Evolutionary conservation across 1,140 invertebrate species (phyloP).

Genomic region (Megalonaias nervosa): DNA sequence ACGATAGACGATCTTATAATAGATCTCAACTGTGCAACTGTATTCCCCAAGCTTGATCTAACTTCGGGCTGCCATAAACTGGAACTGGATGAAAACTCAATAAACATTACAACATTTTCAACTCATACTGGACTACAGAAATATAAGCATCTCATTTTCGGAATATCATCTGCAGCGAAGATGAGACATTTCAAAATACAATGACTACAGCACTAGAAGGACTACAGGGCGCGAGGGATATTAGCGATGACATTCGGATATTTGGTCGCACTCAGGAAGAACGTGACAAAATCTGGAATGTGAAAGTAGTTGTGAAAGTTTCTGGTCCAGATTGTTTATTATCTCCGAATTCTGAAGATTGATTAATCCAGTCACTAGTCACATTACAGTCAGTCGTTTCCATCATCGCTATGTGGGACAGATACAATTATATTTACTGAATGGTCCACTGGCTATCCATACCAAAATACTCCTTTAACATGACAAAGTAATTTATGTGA

Average conservation of each 20-base stretch:
- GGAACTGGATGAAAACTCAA: conserved; percentile 25
- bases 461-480: too few relatives aligned
- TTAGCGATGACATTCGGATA: conserved; percentile 39
- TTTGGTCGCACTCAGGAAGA: too few relatives aligned
- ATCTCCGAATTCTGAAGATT: too few relatives aligned
- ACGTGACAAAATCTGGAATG: too few relatives aligned
- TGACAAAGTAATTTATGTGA: too few relatives aligned
- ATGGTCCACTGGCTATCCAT: too few relatives aligned
- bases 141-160: conserved; percentile 40
- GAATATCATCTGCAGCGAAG: conserved; percentile 26
- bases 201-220: conserved; percentile 19
- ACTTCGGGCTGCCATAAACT: conserved; percentile 45
- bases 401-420: too few relatives aligned
- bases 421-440: too few relatives aligned
- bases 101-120: conserved; percentile 46
- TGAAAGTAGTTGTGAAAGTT: too few relatives aligned
- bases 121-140: conserved; percentile 45
- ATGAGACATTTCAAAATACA: conserved; percentile 46
- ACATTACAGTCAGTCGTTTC: too few relatives aligned
- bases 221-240: conserved; percentile 32
- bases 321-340: too few relatives aligned
- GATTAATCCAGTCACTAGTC: too few relatives aligned
- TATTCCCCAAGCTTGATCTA: conserved; percentile 44
- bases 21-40: conserved; percentile 34
- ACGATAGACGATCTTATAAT: conserved; percentile 37